Evolutionary conservation across 2,113 vertebrate genomes (phyloP), one percentile per base, ranked within the genome.

Genomic region (Microcebus lehilahytsara): DNA sequence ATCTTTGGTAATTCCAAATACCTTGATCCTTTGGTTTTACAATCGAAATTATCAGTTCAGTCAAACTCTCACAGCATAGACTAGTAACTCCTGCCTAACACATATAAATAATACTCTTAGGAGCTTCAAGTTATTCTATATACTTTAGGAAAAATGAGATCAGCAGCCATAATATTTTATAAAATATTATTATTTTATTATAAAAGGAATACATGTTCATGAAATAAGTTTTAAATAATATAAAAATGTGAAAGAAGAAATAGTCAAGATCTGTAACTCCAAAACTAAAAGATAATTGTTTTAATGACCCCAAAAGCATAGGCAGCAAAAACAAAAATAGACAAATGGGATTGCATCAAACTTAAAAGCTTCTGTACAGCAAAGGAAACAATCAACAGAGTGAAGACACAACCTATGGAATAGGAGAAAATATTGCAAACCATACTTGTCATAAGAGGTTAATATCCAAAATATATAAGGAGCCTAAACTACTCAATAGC

Each of bases 231-330:
- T 91, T 74, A 79, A 49, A 40, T 9, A 60, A 71, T 60, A 74
- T 66, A 74, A 95, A 97, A 86, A 32, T 49, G 17, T 84, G 79
- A 25, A 58, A 92, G 56, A 74, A 66, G 49, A 66, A 74, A 84
- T 75, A 94, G 20, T 46, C 64, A 80, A 81, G 13, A 93, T 34
- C 25, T 69, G 6, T 16, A 79, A 80, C 19, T 66, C 10, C 20
- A 87, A 69, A 30, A 53, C 81, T 88, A 22, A 78, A 96, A 85
- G 30, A 49, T 79, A 67, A 97, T 62, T 74, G 13, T 30, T 81
- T 1, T 77, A 74, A 85, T 51, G 62, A 40, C 16, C 17, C 22
- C 27, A 12, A 77, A 75, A 66, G 9, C 34, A 64, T 9, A 89
- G 46, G 27, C 27, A 46, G 17, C n/a, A 74, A 94, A 66, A 75